Evolutionary conservation across 2,888 invertebrate species (phyloP), one percentile per base, ranked within the genome.

Genomic region (Tholera decimalis): DNA sequence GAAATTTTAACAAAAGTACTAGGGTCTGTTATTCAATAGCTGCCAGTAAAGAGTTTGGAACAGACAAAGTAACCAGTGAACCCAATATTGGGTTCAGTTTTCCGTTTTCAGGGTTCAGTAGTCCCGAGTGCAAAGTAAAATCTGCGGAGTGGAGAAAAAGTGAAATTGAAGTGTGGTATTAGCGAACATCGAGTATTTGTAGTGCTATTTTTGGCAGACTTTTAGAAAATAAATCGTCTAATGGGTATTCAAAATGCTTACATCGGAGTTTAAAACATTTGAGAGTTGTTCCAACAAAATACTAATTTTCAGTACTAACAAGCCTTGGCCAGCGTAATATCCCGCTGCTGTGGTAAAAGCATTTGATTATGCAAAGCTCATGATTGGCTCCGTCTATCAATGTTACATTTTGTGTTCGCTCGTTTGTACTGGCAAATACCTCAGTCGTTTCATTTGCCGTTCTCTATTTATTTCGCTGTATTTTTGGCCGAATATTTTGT

Each of bases 11-110:
- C 72, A 81, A 79, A 82, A 82, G 78, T 73, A 75, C 61, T 63
- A 56, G 15, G 50, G 28, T 68, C 74, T 81, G 77, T 80, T 81
- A 81, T 85, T 82, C 74, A 56, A 70, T 68, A 70, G 56, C 51
- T 28, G 53, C 41, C 49, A 35, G 53, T 39, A 54, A 61, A 73
- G 53, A 85, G 77, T 84, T 83, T 47, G 35, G 56, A 75, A 72
- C 57, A 78, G 79, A 80, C 81, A 85, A 82, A 83, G 75, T 79
- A 82, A 77, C 77, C 80, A 68, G 50, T 76, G 72, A 81, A 68
- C 71, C 67, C 49, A 54, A 66, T 65, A 73, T 56, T 56, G 57
- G 54, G 76, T 76, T 68, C 51, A 69, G 61, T 73, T 71, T 79
- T 61, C 47, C 44, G 50, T 69, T 67, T 68, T 46, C 51, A 50